Base-by-base conservation (phyloP, 1,140 invertebrate genomes). In the Bradysia coprophila region DNA sequence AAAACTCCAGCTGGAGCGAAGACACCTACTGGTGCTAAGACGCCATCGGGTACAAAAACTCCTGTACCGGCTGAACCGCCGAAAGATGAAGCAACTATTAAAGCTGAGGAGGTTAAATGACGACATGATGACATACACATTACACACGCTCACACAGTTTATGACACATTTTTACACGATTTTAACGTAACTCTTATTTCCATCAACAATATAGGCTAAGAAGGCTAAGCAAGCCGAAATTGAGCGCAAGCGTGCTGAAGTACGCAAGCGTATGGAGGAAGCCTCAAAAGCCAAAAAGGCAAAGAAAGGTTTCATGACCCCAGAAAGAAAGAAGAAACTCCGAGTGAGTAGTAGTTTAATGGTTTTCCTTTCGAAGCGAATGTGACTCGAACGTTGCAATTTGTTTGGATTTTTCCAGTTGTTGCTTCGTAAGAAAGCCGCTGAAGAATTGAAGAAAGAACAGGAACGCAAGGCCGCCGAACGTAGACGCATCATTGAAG, bases 381-480 rank as follows among this genome's bases (percentile, higher is more conserved):
- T 13, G 33, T 6, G n/a, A n/a, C n/a, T n/a, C n/a, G n/a, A n/a
- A n/a, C n/a, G n/a, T n/a, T n/a, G n/a, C n/a, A n/a, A n/a, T n/a
- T n/a, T n/a, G n/a, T n/a, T n/a, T n/a, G n/a, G n/a, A n/a, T n/a
- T n/a, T n/a, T n/a, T 28, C 6, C 59, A 87, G 83, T 76, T 96
- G 72, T 72, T 98, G 69, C 75, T 98, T 71, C 93, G 96, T 81
- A 93, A 97, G 71, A 98, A 98, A 77, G 95, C 95, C 59, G 94
- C 95, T 54, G 95, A 98, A 68, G 94, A 98, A 68, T 73, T 98
- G 69, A 97, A 97, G 73, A 95, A 95, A 63, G 93, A 98, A 72
- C 94, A 98, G 65, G 91, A 96, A 69, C 81, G 89, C 60, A 96
- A 97, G 73, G 90, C 92, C 23, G 88, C 90, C 49, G 94, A 98